These are phyloP conservation scores for Yponomeuta malinellus DNA, from an alignment of 2,888 invertebrate species.

Conservation along the genomic window DNA sequence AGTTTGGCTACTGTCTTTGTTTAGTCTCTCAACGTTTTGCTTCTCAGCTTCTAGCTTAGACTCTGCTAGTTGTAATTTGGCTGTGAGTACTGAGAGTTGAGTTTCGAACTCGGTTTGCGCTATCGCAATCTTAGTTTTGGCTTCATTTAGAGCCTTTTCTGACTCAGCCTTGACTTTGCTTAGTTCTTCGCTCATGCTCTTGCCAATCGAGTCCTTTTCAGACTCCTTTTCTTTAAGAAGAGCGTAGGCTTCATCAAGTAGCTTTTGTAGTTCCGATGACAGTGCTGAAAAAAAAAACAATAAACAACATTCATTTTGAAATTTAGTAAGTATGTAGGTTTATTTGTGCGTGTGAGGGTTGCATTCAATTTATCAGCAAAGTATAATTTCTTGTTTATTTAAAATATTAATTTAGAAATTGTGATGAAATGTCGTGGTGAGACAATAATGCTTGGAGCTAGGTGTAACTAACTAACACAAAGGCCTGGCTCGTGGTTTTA, in stretches of 20 bases:
- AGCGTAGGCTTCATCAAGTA: conserved; percentile 70
- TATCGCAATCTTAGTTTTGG: conserved; percentile 80
- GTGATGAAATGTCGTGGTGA: too few species aligned
- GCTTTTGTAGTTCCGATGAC: conserved; percentile 66
- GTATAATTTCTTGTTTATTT: too few species aligned
- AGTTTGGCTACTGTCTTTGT: conserved; percentile 65
- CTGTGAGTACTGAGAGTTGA: conserved; percentile 71
- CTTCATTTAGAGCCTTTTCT: conserved; percentile 66
- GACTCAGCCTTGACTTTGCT: conserved; percentile 64
- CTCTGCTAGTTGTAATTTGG: conserved; percentile 70
- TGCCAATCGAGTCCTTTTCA: conserved; percentile 68
- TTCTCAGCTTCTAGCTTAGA: conserved; percentile 66
- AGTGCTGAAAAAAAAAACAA: conserved; percentile 49
- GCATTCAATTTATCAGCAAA: too few species aligned
- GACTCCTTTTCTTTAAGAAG: conserved; percentile 68
- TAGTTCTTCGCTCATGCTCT: conserved; percentile 68
- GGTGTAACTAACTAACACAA: not conserved
- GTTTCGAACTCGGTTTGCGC: conserved; percentile 77
- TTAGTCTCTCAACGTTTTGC: conserved; percentile 62
- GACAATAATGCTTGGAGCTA: not conserved
- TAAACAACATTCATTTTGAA: not conserved
- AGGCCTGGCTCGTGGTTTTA: conserved; percentile 17
- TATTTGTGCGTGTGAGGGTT: too few species aligned
- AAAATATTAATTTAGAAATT: too few species aligned
- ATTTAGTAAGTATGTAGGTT: not conserved